Conservation (phyloP, 2,797 vertebrate species). For the Thamnophis elegans region DNA sequence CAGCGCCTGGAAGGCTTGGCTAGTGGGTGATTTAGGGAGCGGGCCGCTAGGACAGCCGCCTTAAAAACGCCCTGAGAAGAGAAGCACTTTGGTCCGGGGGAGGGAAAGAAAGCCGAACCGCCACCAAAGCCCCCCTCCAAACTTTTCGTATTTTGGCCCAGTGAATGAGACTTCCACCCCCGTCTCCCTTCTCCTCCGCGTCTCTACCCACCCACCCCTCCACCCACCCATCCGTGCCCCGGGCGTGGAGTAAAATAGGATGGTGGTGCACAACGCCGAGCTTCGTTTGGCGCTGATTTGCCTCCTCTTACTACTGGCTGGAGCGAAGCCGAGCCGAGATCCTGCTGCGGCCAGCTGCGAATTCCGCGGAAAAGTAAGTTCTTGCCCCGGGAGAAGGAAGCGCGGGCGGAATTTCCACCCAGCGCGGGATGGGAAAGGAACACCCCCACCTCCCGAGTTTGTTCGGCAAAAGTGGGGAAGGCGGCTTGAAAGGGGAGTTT, state of each 20-base stretch:
- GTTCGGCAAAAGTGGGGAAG: too few species aligned
- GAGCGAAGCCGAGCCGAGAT: slow-evolving; percentile 71
- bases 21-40: neutral
- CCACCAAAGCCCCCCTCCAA: neutral
- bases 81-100: neutral
- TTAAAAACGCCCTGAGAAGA: neutral
- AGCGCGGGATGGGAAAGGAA: neutral
- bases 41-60: neutral
- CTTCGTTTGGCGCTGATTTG: slow-evolving; percentile 73
- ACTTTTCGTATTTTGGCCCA: neutral
- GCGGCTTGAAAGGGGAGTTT: neutral
- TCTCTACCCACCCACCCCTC: slow-evolving; percentile 11
- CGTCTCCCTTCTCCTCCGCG: neutral
- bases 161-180: neutral
- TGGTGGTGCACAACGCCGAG: slow-evolving; percentile 74
- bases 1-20: slow-evolving; percentile 19
- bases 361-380: slow-evolving; percentile 79
- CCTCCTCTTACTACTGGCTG: slow-evolving; percentile 76
- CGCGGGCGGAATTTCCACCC: neutral
- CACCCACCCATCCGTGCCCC: slow-evolving; percentile 1
- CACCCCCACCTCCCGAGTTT: rapidly evolving
- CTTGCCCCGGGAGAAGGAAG: neutral
- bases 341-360: slow-evolving; percentile 72
- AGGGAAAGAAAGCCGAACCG: neutral
- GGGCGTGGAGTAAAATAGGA: slow-evolving; percentile 33